Base-by-base conservation (phyloP, 2,113 vertebrate species). In the Triplophysa rosa region DNA sequence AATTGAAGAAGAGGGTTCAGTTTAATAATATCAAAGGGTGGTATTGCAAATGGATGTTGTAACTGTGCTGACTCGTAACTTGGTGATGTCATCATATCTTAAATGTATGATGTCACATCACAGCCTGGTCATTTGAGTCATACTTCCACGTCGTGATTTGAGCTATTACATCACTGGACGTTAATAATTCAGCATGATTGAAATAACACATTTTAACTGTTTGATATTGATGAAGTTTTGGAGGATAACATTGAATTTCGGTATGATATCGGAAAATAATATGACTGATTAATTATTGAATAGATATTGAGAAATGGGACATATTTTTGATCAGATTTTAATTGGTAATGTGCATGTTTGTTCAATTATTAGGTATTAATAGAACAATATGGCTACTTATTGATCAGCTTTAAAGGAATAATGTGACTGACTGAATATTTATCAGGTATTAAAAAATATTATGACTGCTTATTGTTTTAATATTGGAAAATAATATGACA, bases 201-300 rank as follows among this genome's bases (percentile, higher is more conserved):
- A n/a, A n/a, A n/a, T n/a, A n/a, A 56, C 13, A n/a, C 14, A 8
- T 1, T 63, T 8, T 6, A 10, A 59, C 4, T 37, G 21, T 54
- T 74, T 4, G 29, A 4, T 29, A 19, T 62, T 45, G 37, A 21
- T 33, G 88, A 92, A 90, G 90, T 92, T 49, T 67, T 93, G 88
- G 90, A 93, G 76, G 91, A 92, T 85, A 92, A 91, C 33, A 90
- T 92, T 4, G 5, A 19, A 54, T 49, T 13, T 49, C 14, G 13
- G 14, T 49, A 13, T 13, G 13, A 2, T 49, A 16, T 16, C 11
- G 1, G 4, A 49, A 4, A 4, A 14, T 68, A 12, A 24, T 17
- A 4, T 47, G 40, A 24, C 42, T 47, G 37, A 23, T 21, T 10
- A 54, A 9, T 49, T 33, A 8, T 45, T 24, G 16, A 29, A 52